These are phyloP conservation scores for Ophioninae sp. DNA, from an alignment of 2,888 invertebrate genomes.

Conservation along the genomic window DNA sequence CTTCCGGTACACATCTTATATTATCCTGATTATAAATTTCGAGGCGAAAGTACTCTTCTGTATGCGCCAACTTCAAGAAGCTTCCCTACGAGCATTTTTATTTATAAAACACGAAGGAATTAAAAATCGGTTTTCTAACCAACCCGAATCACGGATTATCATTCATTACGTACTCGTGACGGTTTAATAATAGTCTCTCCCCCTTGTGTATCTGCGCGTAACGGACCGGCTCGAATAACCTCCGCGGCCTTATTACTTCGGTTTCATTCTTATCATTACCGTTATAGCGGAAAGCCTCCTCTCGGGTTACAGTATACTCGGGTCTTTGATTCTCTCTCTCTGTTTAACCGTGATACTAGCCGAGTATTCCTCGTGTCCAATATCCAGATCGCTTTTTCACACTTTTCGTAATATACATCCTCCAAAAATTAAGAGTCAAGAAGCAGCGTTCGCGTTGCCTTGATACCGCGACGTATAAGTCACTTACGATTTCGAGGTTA, in stretches of 20 bases:
- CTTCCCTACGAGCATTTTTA: too few relatives aligned
- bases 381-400: neutral
- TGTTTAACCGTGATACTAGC: too few relatives aligned
- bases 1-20: too few relatives aligned
- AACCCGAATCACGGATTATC: neutral
- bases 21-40: too few relatives aligned
- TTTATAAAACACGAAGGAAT: too few relatives aligned
- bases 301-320: slow-evolving; percentile 5
- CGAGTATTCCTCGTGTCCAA: neutral
- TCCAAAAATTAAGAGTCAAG: neutral
- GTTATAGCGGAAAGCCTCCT: slow-evolving; percentile 28
- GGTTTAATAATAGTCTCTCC: neutral
- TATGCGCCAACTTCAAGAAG: too few relatives aligned
- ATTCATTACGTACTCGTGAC: neutral
- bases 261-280: slow-evolving; percentile 33
- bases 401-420: neutral
- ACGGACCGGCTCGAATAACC: slow-evolving; percentile 8
- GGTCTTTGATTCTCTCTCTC: neutral
- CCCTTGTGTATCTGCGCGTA: neutral
- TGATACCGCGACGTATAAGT: too few relatives aligned
- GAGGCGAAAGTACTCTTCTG: too few relatives aligned
- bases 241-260: slow-evolving; percentile 24
- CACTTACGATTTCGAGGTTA: too few relatives aligned
- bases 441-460: too few relatives aligned
- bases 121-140: too few relatives aligned